Evolutionary conservation across 1,140 invertebrate genomes (phyloP), one percentile per base, ranked within the genome.

Genomic region (Caenorhabditis brenneri): DNA sequence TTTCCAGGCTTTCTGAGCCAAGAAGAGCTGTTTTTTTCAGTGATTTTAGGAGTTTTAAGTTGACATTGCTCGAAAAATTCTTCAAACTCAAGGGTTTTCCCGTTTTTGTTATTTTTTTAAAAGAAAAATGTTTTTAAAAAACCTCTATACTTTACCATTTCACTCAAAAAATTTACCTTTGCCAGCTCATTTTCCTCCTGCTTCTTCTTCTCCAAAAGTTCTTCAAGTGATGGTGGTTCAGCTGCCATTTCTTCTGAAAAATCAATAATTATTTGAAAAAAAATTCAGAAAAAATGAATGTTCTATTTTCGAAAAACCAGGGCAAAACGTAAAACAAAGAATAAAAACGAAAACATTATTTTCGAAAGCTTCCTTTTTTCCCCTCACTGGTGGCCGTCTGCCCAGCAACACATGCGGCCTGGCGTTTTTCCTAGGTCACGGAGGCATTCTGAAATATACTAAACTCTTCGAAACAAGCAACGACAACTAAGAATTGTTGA

Each of bases 191-290:
- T 95, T 91, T 99, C 96, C 91, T 98, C 96, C 3, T 95, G 95
- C 91, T 98, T 97, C 89, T 98, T 98, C 90, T 97, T 98, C 0
- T 96, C 94, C 24, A 99, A 91, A 42, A 99, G 90, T 91, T 99
- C 97, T 91, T 99, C 97, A 27, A 99, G 92, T 53, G 97, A 98
- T 5, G 99, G 92, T 0, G 97, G 97, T 91, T 97, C 96, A 83
- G 91, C 85, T 82, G 80, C 53, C 74, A 74, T 88, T 51, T 86
- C 24, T 84, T 86, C 48, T 81, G 51, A 19, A 69, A 87, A 29
- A 58, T 81, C 15, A 80, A 51, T 33, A 51, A 12, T 9, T n/a
- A 19, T 3, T 27, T 27, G 7, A 4, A 4, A 4, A n/a, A 36
- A 36, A 24, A 60, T 33, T 36, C 19, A 33, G 19, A 33, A 7